A percentile compares a stretch with the other conserved stretches of the same genome.
Conservation (phyloP, 2,113 vertebrate genomes). For the Nannobrachium achirus region DNA sequence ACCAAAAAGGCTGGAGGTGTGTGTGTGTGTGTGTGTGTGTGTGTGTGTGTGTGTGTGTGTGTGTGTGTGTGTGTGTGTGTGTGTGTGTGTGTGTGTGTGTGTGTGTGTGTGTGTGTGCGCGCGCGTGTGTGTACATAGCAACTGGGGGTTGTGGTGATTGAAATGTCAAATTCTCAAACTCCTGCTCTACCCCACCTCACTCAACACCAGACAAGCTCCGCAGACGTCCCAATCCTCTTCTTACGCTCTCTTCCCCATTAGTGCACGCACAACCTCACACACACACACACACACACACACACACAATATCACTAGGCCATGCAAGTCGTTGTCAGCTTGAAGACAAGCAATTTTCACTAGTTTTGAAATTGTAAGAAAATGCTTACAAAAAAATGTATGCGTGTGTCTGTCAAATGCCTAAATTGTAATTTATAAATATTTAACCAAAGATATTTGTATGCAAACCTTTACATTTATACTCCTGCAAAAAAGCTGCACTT, state of each 20-base stretch:
- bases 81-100: neutral
- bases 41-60: constrained; percentile 29
- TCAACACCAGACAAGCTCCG: constrained; percentile 33
- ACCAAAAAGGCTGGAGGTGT: constrained; percentile 66
- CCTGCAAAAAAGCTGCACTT: too few species aligned
- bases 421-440: too few species aligned
- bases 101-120: too few species aligned
- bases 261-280: too few species aligned
- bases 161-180: constrained; percentile 60
- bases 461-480: too few species aligned
- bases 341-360: too few species aligned
- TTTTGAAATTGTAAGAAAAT: too few species aligned
- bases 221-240: neutral
- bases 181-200: constrained; percentile 38
- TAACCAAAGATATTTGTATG: too few species aligned
- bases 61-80: constrained; percentile 4
- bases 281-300: neutral
- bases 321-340: too few species aligned
- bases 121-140: neutral
- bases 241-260: too few species aligned
- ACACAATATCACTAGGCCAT: neutral
- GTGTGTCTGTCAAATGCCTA: too few species aligned
- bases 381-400: too few species aligned
- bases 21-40: constrained; percentile 8
- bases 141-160: constrained; percentile 56